Conservation (phyloP, 1,140 invertebrate species). For the Chionoecetes opilio region DNA sequence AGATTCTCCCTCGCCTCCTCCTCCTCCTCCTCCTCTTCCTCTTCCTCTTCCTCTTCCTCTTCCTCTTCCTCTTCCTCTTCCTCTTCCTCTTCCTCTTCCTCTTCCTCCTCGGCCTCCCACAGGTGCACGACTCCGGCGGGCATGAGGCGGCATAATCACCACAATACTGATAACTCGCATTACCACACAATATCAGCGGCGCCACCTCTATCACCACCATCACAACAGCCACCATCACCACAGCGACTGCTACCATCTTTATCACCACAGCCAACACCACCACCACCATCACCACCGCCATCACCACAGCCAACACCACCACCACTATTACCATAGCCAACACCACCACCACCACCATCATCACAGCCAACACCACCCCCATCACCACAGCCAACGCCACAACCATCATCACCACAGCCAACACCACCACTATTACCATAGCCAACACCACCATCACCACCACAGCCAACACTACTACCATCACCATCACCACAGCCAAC, state of each 20-base stretch:
- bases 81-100: background rate
- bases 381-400: too few relatives aligned
- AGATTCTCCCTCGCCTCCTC: background rate
- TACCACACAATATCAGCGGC: constrained; percentile 23
- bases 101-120: background rate
- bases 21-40: background rate
- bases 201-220: background rate
- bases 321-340: background rate
- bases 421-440: too few relatives aligned
- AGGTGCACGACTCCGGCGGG: background rate
- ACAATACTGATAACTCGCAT: background rate
- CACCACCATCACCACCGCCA: constrained; percentile 23
- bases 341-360: background rate
- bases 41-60: background rate
- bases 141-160: constrained; percentile 42
- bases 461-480: too few relatives aligned
- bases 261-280: background rate
- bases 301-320: background rate
- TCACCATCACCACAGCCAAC: too few relatives aligned
- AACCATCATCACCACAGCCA: too few relatives aligned
- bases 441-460: too few relatives aligned
- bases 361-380: background rate
- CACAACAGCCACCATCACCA: background rate
- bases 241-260: background rate
- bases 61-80: background rate